These are phyloP conservation scores for Aromia moschata DNA, from an alignment of 2,888 invertebrate genomes.

Conservation along the genomic window DNA sequence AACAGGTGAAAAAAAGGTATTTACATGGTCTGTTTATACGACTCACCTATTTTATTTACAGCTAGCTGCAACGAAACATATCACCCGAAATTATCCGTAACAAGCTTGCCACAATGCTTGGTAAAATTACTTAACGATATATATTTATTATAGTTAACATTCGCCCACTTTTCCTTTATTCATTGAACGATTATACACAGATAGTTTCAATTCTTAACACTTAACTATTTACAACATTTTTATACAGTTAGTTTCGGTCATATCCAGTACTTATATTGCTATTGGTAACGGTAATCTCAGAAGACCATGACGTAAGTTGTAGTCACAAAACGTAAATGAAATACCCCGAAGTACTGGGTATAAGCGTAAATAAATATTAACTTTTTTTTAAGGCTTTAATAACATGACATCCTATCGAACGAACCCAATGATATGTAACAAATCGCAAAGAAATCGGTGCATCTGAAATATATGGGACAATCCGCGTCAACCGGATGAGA, in stretches of 20 bases:
- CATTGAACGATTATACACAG: conserved; percentile 26
- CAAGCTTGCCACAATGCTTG: conserved; percentile 21
- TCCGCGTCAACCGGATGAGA: no score
- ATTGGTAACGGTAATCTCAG: background rate
- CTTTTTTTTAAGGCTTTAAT: background rate
- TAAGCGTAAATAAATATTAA: background rate
- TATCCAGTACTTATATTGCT: conserved; percentile 21
- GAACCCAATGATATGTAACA: conserved; percentile 2
- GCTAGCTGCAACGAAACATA: conserved; percentile 20
- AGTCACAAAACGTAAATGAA: background rate
- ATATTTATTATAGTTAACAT: conserved; percentile 13
- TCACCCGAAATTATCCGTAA: background rate
- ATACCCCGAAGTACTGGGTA: background rate
- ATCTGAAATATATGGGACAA: background rate
- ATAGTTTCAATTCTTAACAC: conserved; percentile 26
- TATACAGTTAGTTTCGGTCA: conserved; percentile 19
- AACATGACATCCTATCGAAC: conserved; percentile 2
- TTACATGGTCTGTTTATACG: conserved; percentile 1
- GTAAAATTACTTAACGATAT: conserved; percentile 25
- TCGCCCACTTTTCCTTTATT: conserved; percentile 9
- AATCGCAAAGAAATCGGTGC: background rate
- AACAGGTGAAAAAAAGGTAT: conserved; percentile 5
- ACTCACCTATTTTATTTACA: conserved; percentile 22
- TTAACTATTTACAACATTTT: conserved; percentile 33
- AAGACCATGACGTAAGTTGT: no score